Base-by-base conservation (phyloP, 2,888 invertebrate species). In the Catocala sponsa region DNA sequence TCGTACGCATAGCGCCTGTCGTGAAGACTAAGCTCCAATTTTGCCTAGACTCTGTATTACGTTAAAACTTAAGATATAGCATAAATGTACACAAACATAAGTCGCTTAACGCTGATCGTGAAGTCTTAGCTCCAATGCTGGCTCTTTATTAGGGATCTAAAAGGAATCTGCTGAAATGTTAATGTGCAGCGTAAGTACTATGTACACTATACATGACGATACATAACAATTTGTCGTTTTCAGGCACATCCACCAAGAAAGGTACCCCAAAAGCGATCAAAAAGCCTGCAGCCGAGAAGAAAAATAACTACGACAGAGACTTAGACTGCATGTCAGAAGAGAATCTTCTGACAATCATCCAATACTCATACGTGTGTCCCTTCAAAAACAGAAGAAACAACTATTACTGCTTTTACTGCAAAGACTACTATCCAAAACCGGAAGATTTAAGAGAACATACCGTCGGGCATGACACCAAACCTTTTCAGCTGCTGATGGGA, bases 351-450 rank as follows among this genome's bases (percentile, higher is more conserved):
- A 94, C 92, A 0, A 90, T 94, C 41, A 90, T 94, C 33, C 92
- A 93, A 25, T 89, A 92, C 51, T 94, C 94, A 0, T 94, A 89
- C 48, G 93, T 92, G 0, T 91, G 91, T 12, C 94, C 94, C 0
- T 94, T 94, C 72, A 92, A 93, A 53, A 94, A 93, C 64, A 68
- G 94, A 60, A 63, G 92, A 4, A 94, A 93, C 38, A 94, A 93
- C 53, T 93, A 93, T 55, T 93, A 93, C 56, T 94, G 94, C 54
- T 94, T 92, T 72, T 94, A 94, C 60, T 94, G 94, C 64, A 92
- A 92, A 44, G 92, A 93, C 42, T 92, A 92, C 32, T 94, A 90
- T 49, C 90, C 93, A 0, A 93, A 94, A 52, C 93, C 94, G 0
- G 92, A 94, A 63, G 92, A 92, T 42, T 63, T 94, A 2, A 73